phyloP scores from a whole-genome alignment of 2,113 vertebrate species.

The Lepisosteus oculatus region DNA sequence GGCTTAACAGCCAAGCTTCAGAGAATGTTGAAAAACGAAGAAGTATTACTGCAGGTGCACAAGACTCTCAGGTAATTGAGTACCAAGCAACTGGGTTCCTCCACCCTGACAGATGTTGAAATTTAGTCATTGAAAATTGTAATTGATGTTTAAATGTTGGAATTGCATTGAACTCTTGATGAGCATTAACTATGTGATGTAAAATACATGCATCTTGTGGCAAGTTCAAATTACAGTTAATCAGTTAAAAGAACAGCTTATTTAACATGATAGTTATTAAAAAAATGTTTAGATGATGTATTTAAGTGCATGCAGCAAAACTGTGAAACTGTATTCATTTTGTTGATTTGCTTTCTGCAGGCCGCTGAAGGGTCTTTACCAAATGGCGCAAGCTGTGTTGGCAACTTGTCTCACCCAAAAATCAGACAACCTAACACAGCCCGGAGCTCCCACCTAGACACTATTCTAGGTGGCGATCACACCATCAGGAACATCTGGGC shows the following conservation, averaged over 20 bases:
- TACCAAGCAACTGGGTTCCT: no score
- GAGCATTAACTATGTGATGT: no score
- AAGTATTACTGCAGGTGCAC: slow-evolving; percentile 65
- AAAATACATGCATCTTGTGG: no score
- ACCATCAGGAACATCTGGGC: slow-evolving; percentile 86
- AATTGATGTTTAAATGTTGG: no score
- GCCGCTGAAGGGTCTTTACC: slow-evolving; percentile 75
- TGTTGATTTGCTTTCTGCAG: slow-evolving; percentile 48
- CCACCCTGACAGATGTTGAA: no score
- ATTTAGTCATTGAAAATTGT: no score
- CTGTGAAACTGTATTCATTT: neutral
- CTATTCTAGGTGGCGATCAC: slow-evolving; percentile 62
- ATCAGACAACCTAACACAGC: slow-evolving; percentile 58
- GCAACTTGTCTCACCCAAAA: slow-evolving; percentile 50
- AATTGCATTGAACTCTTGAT: no score
- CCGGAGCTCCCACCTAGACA: slow-evolving; percentile 58
- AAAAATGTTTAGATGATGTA: no score
- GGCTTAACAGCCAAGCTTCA: slow-evolving; percentile 76
- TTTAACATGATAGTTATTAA: no score
- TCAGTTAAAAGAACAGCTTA: no score
- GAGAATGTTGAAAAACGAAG: slow-evolving; percentile 79
- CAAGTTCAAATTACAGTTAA: no score
- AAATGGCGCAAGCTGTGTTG: slow-evolving; percentile 66
- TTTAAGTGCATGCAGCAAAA: no score
- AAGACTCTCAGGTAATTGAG: slow-evolving; percentile 60